Percentiles rank a stretch among this genome's conserved stretches.
These are phyloP conservation scores for Stigmatopora nigra DNA, from an alignment of 2,113 vertebrate species.

Conservation along the genomic window DNA sequence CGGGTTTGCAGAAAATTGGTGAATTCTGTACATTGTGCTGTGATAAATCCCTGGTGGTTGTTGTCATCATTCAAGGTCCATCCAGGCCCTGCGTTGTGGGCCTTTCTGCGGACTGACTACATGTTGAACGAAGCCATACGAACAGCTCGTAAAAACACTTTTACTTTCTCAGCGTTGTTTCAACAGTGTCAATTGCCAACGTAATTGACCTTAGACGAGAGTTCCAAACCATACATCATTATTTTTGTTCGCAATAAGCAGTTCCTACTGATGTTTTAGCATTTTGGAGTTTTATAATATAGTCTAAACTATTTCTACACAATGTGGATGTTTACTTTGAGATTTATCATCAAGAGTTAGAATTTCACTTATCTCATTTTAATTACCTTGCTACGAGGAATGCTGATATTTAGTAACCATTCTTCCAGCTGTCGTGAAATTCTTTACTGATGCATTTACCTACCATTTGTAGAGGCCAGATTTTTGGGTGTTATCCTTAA, in stretches of 20 bases:
- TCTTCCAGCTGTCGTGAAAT: slow-evolving; percentile 13
- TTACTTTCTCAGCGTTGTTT: neutral
- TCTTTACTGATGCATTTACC: slow-evolving; percentile 3
- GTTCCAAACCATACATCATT: neutral
- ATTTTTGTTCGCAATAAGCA: neutral
- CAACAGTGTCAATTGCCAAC: neutral
- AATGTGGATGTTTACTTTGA: neutral
- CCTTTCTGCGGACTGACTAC: slow-evolving; percentile 36
- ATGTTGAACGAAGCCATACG: slow-evolving; percentile 51
- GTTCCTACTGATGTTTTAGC: slow-evolving; percentile 14
- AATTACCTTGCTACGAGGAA: neutral
- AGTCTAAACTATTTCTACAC: neutral
- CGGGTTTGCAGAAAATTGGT: neutral
- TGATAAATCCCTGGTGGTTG: neutral
- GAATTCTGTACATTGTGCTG: neutral
- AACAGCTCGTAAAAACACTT: slow-evolving; percentile 3
- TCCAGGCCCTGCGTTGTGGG: slow-evolving; percentile 14
- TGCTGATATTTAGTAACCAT: neutral
- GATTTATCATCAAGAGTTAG: neutral
- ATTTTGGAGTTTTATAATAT: neutral
- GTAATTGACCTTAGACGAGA: neutral
- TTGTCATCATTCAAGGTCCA: neutral
- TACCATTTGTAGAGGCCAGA: slow-evolving; percentile 17
- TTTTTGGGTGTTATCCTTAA: slow-evolving; percentile 10
- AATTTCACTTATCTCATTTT: neutral